These are phyloP conservation scores for Bathynomus jamesi DNA, from an alignment of 1,140 invertebrate genomes.

Conservation along the genomic window DNA sequence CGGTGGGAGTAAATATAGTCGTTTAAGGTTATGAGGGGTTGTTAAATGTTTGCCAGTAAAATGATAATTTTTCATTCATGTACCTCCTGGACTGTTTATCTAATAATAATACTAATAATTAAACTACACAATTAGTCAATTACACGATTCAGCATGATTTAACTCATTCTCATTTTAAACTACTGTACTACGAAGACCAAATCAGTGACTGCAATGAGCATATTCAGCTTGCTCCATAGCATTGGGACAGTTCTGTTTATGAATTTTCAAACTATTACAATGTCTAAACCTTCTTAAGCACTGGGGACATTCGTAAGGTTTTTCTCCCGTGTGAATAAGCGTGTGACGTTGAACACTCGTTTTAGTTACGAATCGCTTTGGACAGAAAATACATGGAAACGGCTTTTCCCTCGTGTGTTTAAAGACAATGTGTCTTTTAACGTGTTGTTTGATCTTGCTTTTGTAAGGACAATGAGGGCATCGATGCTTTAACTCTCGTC, in stretches of 20 bases:
- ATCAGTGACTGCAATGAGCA: too few relatives aligned
- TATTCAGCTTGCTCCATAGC: too few relatives aligned
- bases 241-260: background rate
- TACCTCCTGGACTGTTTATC: too few relatives aligned
- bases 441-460: background rate
- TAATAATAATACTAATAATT: too few relatives aligned
- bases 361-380: background rate
- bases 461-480: background rate
- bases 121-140: too few relatives aligned
- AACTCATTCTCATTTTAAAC: too few relatives aligned
- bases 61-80: too few relatives aligned
- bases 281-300: conserved; percentile 15
- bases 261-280: background rate
- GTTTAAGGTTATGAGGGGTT: too few relatives aligned
- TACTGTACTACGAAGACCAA: too few relatives aligned
- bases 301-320: conserved; percentile 41
- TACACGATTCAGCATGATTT: too few relatives aligned
- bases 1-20: too few relatives aligned
- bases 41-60: too few relatives aligned
- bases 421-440: conserved; percentile 29
- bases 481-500: background rate
- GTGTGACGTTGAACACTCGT: conserved; percentile 53
- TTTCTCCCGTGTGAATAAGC: conserved; percentile 56
- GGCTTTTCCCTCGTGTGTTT: conserved; percentile 1
- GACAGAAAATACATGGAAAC: background rate